Evolutionary conservation across 2,797 vertebrate genomes (phyloP).

Genomic region (Rhabdophis nuchalis): DNA sequence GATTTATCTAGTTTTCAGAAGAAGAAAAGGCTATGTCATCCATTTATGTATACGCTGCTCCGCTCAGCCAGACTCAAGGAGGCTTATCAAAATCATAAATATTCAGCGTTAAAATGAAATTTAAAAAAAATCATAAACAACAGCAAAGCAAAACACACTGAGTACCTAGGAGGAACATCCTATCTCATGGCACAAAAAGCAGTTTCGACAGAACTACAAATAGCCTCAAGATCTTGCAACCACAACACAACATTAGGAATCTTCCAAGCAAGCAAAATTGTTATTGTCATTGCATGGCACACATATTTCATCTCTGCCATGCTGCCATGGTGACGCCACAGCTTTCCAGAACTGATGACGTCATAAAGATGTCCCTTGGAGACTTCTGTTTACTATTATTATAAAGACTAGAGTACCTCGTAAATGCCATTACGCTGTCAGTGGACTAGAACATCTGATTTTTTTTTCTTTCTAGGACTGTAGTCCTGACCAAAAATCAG

Average conservation of each 20-base stretch:
- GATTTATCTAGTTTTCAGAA: not conserved
- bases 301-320: not conserved
- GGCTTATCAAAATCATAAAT: not conserved
- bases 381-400: not conserved
- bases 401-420: constrained; percentile 26
- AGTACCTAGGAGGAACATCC: not conserved
- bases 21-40: not conserved
- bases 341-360: constrained; percentile 3
- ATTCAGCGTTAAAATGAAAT: not conserved
- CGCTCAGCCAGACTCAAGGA: not conserved
- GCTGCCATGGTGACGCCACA: not conserved
- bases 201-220: not conserved
- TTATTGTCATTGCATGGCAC: not conserved
- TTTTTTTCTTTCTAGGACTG: not conserved
- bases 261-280: not conserved
- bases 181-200: not conserved
- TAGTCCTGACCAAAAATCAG: not conserved
- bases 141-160: not conserved
- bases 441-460: not conserved
- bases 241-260: not conserved
- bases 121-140: not conserved
- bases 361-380: constrained; percentile 3
- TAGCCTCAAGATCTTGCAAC: not conserved
- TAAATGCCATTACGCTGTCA: constrained; percentile 13
- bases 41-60: not conserved